Evolutionary conservation across 2,113 vertebrate species (phyloP).

Genomic region (Diadophis punctatus): DNA sequence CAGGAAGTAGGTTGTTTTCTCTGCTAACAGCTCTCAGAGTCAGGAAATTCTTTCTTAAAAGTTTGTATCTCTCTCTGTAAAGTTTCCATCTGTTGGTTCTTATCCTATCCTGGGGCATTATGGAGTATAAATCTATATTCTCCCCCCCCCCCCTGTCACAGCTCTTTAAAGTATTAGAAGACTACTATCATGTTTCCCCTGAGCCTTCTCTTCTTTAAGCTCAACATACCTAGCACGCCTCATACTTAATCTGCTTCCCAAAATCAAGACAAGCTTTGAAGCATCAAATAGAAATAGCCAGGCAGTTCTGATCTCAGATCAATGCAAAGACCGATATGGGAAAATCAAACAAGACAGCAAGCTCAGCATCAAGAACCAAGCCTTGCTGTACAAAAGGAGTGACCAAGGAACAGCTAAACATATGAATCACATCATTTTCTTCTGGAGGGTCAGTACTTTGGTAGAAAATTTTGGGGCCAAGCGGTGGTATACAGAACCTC

Average conservation of each 20-base stretch:
- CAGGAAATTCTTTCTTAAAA: neutral
- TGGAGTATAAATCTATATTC: neutral
- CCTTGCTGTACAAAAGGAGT: neutral
- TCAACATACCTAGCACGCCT: neutral
- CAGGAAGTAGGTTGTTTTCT: neutral
- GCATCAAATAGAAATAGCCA: neutral
- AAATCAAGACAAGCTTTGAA: neutral
- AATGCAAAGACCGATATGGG: neutral
- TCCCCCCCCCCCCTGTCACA: neutral
- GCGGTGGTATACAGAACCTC: neutral
- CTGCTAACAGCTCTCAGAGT: neutral
- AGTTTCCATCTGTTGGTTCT: neutral
- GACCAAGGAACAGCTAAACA: neutral
- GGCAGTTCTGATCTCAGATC: neutral
- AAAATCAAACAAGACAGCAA: neutral
- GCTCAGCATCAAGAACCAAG: neutral
- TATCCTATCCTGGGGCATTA: neutral
- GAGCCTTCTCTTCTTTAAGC: neutral
- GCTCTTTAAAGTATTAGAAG: neutral
- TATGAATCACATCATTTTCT: neutral
- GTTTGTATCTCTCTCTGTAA: neutral
- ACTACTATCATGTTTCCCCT: neutral
- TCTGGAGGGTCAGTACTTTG: neutral
- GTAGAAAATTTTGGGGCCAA: neutral
- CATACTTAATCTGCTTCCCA: neutral